These are phyloP conservation scores for Varecia variegata DNA, from an alignment of 2,797 vertebrate genomes.

Conservation along the genomic window DNA sequence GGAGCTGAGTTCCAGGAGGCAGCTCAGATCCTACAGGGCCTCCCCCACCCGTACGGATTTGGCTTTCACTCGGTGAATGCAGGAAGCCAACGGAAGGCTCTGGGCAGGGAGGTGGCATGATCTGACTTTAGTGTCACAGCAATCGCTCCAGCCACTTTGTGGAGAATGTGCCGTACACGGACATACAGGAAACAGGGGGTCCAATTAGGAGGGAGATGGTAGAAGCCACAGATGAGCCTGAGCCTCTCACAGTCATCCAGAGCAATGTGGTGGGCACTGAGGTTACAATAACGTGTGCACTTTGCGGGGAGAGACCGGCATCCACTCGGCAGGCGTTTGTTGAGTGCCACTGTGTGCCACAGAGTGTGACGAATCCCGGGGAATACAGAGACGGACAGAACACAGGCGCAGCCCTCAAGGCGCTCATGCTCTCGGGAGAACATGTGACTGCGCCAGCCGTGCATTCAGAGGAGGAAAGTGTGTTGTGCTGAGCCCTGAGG, in stretches of 20 bases:
- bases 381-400: neutral
- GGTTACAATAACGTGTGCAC: neutral
- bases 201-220: neutral
- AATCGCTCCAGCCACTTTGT: neutral
- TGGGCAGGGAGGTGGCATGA: neutral
- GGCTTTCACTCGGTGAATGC: neutral
- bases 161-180: too few relatives aligned
- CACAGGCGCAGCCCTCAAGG: neutral
- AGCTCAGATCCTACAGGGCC: accelerated
- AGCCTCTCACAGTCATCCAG: neutral
- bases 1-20: neutral
- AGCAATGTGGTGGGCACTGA: too few relatives aligned
- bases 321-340: neutral
- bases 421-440: neutral
- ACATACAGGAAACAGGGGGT: neutral
- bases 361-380: too few relatives aligned
- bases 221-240: neutral
- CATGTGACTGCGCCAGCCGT: accelerated
- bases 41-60: neutral
- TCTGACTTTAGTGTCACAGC: neutral
- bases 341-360: neutral
- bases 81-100: neutral
- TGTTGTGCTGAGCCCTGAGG: too few relatives aligned
- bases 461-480: accelerated
- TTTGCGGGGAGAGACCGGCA: neutral